A percentile compares a stretch with the other conserved stretches of the same genome.
These are phyloP conservation scores for Microplitis deprimator DNA, from an alignment of 2,888 invertebrate genomes.

Conservation along the genomic window DNA sequence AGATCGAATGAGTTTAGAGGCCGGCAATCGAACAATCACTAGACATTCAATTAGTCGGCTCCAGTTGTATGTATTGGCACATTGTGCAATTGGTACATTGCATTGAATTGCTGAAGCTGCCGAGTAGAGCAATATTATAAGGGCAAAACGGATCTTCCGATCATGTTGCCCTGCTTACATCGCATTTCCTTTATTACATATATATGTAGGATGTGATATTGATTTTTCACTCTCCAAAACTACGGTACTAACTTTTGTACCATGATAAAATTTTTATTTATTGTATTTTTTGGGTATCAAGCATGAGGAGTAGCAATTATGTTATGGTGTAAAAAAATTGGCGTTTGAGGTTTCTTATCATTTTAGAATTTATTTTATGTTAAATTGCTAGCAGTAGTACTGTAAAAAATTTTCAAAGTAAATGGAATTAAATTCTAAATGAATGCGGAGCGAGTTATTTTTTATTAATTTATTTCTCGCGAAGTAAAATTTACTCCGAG, in stretches of 20 bases:
- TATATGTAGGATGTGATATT: not conserved
- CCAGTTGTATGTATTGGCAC: constrained; percentile 20
- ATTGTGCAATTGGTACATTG: not conserved
- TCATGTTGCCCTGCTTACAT: not conserved
- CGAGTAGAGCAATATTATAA: not conserved
- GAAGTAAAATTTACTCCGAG: too few species aligned
- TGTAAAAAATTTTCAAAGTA: too few species aligned
- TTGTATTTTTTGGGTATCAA: not conserved
- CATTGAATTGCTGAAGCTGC: not conserved
- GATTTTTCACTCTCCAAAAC: not conserved
- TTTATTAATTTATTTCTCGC: too few species aligned
- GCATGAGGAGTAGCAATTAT: too few species aligned
- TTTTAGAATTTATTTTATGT: too few species aligned
- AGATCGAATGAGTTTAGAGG: constrained; percentile 28
- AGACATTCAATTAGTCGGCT: constrained; percentile 38
- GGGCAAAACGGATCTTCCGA: constrained; percentile 5
- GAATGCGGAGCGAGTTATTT: too few species aligned
- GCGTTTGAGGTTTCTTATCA: too few species aligned
- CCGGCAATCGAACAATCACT: constrained; percentile 37
- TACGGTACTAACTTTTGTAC: not conserved
- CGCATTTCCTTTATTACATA: not conserved
- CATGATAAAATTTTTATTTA: not conserved
- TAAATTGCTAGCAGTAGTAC: too few species aligned
- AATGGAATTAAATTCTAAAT: too few species aligned
- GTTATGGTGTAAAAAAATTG: too few species aligned